Evolutionary conservation across 2,797 vertebrate genomes (phyloP).

Genomic region (Nothura maculosa): DNA sequence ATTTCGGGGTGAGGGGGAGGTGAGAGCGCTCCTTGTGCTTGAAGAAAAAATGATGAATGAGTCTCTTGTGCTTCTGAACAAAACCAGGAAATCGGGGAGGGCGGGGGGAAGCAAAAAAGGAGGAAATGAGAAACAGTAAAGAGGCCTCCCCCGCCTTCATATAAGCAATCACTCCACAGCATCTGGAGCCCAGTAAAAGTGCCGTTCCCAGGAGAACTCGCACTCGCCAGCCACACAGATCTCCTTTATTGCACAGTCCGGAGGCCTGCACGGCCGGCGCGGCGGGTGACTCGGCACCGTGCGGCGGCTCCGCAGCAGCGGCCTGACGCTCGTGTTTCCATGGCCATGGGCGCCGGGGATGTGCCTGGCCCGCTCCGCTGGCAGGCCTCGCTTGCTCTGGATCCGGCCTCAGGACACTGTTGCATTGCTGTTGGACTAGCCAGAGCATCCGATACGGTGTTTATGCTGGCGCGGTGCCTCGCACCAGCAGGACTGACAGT

Average conservation of each 20-base stretch:
- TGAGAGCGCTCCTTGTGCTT: conserved; percentile 72
- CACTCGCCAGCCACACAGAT: conserved; percentile 54
- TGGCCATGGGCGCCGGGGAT: background rate
- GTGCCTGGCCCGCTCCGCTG: fast-evolving
- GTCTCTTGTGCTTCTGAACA: conserved; percentile 74
- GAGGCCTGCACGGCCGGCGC: background rate
- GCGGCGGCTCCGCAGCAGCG: background rate
- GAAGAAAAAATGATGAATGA: conserved; percentile 74
- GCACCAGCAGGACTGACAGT: background rate
- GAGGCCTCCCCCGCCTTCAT: conserved; percentile 63
- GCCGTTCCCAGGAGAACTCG: conserved; percentile 44
- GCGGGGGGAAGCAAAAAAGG: conserved; percentile 29
- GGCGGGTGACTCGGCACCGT: background rate
- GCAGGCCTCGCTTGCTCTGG: background rate
- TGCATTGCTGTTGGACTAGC: background rate
- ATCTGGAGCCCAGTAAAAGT: conserved; percentile 71
- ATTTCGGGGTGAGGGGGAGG: conserved; percentile 73
- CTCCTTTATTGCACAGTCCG: conserved; percentile 3
- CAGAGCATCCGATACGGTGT: background rate
- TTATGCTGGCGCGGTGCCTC: background rate
- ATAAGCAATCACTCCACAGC: conserved; percentile 66
- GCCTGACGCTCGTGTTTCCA: fast-evolving
- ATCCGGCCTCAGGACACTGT: background rate
- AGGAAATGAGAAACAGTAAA: conserved; percentile 75
- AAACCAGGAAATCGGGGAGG: conserved; percentile 59